Evolutionary conservation across 2,797 vertebrate genomes (phyloP).

Genomic region (Centroberyx gerrardi): DNA sequence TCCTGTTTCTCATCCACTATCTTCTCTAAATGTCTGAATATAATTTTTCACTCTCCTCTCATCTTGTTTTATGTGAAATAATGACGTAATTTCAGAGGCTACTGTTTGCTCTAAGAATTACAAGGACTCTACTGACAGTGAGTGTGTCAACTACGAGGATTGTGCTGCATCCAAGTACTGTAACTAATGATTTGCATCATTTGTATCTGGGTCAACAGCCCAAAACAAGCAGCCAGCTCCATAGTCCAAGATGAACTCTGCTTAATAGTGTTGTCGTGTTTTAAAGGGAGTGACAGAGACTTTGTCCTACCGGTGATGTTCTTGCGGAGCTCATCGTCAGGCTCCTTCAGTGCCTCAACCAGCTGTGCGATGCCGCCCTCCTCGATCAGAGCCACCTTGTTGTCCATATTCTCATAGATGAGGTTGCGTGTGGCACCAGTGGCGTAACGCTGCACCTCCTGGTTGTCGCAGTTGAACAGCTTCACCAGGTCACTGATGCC

Average conservation of each 20-base stretch:
- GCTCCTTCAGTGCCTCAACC: conserved; percentile 85
- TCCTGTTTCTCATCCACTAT: too few species aligned
- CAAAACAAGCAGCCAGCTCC: background rate
- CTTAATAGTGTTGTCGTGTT: conserved; percentile 16
- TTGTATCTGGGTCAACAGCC: conserved; percentile 2
- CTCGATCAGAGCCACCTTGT: conserved; percentile 92
- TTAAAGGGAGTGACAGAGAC: background rate
- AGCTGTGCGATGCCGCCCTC: conserved; percentile 90
- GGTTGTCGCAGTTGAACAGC: conserved; percentile 90
- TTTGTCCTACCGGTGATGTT: conserved; percentile 92
- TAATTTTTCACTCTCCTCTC: background rate
- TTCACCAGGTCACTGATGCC: conserved; percentile 89
- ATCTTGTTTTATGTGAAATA: background rate
- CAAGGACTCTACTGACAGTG: conserved; percentile 3
- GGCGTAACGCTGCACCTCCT: conserved; percentile 93
- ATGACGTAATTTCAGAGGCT: conserved; percentile 31
- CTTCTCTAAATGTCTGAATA: too few species aligned
- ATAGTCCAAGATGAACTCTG: background rate
- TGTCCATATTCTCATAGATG: conserved; percentile 93
- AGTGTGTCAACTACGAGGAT: background rate
- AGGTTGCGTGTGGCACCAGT: conserved; percentile 95
- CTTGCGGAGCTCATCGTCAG: conserved; percentile 92
- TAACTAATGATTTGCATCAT: background rate
- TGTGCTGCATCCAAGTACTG: background rate
- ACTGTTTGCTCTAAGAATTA: background rate